A percentile compares a stretch with the other conserved stretches of the same genome.
phyloP scores from a whole-genome alignment of 1,140 invertebrate species.

The Coelopa frigida region DNA sequence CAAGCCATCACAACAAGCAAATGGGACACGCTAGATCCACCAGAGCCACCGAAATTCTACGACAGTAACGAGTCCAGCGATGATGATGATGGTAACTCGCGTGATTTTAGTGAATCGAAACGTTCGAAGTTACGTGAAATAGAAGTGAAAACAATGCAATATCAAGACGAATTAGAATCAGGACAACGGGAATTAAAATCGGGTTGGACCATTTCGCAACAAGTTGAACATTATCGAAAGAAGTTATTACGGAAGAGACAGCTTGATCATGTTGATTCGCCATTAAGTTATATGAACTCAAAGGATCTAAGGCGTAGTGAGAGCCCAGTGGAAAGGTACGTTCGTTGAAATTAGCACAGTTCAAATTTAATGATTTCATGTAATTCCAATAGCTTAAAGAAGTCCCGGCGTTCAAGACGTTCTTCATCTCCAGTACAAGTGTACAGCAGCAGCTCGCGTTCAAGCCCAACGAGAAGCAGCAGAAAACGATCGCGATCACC shows the following conservation, averaged over 20 bases:
- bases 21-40: slow-evolving; percentile 60
- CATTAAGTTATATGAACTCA: slow-evolving; percentile 24
- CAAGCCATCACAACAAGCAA: slow-evolving; percentile 85
- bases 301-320: slow-evolving; percentile 24
- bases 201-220: slow-evolving; percentile 69
- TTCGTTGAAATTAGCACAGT: too few species aligned
- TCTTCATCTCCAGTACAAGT: slow-evolving; percentile 11
- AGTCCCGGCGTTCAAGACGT: background rate
- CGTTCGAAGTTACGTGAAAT: slow-evolving; percentile 82
- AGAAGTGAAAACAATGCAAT: slow-evolving; percentile 89
- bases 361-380: too few species aligned
- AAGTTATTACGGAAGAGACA: slow-evolving; percentile 71
- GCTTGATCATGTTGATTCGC: slow-evolving; percentile 22
- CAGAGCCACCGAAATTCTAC: slow-evolving; percentile 39
- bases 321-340: too few species aligned
- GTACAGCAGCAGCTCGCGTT: slow-evolving; percentile 17
- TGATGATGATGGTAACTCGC: slow-evolving; percentile 40
- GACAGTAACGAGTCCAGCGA: slow-evolving; percentile 14
- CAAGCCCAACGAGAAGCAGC: slow-evolving; percentile 15
- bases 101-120: slow-evolving; percentile 55
- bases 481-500: slow-evolving; percentile 38
- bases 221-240: slow-evolving; percentile 85
- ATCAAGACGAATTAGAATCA: slow-evolving; percentile 92
- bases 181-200: slow-evolving; percentile 69
- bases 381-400: too few species aligned